Evolutionary conservation across 2,113 vertebrate genomes (phyloP).

Genomic region (Oryzias javanicus): DNA sequence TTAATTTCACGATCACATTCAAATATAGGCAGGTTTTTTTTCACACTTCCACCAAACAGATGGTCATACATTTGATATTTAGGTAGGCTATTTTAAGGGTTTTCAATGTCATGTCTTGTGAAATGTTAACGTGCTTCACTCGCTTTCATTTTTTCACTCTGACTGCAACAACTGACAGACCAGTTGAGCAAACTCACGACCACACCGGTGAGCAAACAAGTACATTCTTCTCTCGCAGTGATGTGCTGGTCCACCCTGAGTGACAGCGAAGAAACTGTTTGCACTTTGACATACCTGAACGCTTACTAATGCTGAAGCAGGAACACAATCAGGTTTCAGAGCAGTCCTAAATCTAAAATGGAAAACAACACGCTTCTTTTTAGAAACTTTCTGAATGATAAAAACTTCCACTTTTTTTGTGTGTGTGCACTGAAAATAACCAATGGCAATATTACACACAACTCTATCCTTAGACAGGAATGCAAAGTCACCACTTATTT

Average conservation of each 20-base stretch:
- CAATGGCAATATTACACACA: too few relatives aligned
- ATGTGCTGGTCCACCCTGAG: constrained; percentile 2
- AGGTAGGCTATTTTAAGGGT: background rate
- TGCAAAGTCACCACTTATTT: background rate
- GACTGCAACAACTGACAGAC: too few relatives aligned
- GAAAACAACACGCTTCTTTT: too few relatives aligned
- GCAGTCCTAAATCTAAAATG: too few relatives aligned
- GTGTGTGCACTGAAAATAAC: too few relatives aligned
- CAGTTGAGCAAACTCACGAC: too few relatives aligned
- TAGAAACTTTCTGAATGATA: background rate
- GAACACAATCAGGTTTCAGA: constrained; percentile 1
- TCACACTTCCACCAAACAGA: background rate
- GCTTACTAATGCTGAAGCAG: constrained; percentile 22
- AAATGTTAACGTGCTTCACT: background rate
- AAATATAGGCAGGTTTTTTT: constrained; percentile 9
- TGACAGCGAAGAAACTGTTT: constrained; percentile 11
- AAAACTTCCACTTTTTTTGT: too few relatives aligned
- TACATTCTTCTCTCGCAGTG: too few relatives aligned
- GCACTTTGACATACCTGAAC: constrained; percentile 33
- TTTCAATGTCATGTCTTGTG: background rate
- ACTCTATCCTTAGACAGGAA: background rate
- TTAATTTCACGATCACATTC: constrained; percentile 23
- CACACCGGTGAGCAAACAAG: too few relatives aligned
- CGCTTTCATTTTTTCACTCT: background rate
- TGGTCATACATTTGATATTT: background rate